Evolutionary conservation across 92 coral and sea anemone genomes (phyloP).

Genomic region (Pocillopora meandrina): DNA sequence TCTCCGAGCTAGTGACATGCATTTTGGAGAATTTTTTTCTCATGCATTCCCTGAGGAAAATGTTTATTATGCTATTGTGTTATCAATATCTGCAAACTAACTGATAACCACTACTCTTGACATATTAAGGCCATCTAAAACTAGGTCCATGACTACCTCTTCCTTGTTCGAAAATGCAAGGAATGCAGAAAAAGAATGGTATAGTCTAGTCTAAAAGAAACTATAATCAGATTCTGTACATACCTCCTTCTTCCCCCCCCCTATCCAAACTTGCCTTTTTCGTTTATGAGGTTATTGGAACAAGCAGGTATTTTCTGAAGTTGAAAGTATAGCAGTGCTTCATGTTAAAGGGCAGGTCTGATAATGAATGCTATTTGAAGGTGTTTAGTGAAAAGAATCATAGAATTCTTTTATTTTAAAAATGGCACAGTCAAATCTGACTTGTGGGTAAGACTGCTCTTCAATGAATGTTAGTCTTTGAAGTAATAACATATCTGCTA

Average conservation of each 20-base stretch:
- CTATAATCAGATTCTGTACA: too few species aligned
- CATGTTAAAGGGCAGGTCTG: too few species aligned
- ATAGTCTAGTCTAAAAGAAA: too few species aligned
- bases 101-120: constrained; percentile 25
- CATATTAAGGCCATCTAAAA: constrained; percentile 24
- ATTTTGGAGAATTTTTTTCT: neutral
- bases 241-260: neutral
- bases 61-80: neutral
- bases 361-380: too few species aligned
- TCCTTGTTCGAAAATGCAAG: neutral
- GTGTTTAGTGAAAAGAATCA: too few species aligned
- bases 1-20: neutral
- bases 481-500: neutral
- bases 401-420: neutral
- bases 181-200: neutral
- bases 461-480: neutral
- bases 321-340: too few species aligned
- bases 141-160: neutral
- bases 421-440: neutral
- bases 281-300: too few species aligned
- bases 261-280: too few species aligned
- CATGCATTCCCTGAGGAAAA: neutral
- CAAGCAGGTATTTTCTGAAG: too few species aligned
- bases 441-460: neutral
- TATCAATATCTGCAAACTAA: constrained; percentile 1